These are phyloP conservation scores for Gambusia holbrooki DNA, from an alignment of 2,113 vertebrate species.

Conservation along the genomic window DNA sequence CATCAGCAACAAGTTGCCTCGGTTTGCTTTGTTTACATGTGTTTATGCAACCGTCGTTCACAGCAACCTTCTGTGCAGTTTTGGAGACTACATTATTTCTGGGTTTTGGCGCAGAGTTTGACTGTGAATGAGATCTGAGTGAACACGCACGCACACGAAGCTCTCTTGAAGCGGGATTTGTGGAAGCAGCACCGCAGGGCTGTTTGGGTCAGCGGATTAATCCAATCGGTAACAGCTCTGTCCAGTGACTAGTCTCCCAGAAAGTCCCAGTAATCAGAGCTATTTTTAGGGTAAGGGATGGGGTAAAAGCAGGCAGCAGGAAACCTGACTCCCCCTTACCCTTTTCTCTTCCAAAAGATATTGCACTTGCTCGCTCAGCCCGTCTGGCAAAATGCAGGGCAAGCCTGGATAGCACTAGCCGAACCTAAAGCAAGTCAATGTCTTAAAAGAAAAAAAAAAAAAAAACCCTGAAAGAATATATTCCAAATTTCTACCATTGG, in stretches of 20 bases:
- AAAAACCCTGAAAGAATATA: background rate
- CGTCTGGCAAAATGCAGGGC: conserved; percentile 59
- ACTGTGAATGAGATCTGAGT: background rate
- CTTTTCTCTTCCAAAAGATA: conserved; percentile 67
- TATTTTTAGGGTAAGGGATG: conserved; percentile 84
- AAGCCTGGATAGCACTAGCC: conserved; percentile 46
- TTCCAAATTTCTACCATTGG: conserved; percentile 2
- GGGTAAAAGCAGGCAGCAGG: conserved; percentile 81
- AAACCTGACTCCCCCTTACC: conserved; percentile 77
- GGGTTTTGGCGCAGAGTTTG: background rate
- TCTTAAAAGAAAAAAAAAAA: background rate
- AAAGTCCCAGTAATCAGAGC: conserved; percentile 70
- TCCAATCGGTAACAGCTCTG: background rate
- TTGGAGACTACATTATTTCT: background rate
- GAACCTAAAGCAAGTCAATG: conserved; percentile 1
- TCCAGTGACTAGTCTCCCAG: conserved; percentile 38
- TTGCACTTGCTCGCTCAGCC: conserved; percentile 56
- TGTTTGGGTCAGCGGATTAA: background rate
- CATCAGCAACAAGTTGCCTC: conserved; percentile 25
- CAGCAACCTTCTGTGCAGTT: conserved; percentile 3
- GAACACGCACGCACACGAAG: background rate
- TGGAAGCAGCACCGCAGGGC: no score
- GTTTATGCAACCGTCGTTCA: conserved; percentile 19
- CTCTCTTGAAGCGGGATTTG: background rate
- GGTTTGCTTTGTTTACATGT: conserved; percentile 60